Conservation (phyloP, 2,797 vertebrate species). For the Pseudochirops cupreus region DNA sequence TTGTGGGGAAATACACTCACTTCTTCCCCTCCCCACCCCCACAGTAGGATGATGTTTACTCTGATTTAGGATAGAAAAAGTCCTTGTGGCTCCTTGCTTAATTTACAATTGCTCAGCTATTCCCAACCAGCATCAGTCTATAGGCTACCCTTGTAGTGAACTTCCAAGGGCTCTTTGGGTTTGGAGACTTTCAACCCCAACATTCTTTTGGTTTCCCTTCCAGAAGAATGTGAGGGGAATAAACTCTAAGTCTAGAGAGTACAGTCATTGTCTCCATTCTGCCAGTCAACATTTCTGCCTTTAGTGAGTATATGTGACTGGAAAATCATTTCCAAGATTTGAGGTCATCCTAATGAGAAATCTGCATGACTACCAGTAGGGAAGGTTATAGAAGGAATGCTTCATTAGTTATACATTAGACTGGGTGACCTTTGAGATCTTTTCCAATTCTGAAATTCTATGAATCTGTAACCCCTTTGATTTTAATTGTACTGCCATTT, state of each 20-base stretch:
- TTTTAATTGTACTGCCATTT: too few relatives aligned
- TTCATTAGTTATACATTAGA: too few relatives aligned
- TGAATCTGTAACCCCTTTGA: too few relatives aligned
- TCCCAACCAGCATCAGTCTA: not conserved
- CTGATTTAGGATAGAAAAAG: not conserved
- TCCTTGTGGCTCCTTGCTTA: not conserved
- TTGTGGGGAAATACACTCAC: not conserved
- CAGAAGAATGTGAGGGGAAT: not conserved
- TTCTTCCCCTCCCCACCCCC: not conserved
- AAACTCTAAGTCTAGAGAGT: not conserved
- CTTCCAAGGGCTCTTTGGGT: not conserved
- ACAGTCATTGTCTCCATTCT: not conserved
- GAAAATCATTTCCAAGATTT: too few relatives aligned
- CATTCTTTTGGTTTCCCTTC: not conserved
- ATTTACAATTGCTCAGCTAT: not conserved
- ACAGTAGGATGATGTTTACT: not conserved
- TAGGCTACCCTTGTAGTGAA: not conserved
- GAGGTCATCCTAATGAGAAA: too few relatives aligned
- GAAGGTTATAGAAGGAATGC: too few relatives aligned
- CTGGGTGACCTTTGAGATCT: too few relatives aligned
- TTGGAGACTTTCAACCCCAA: not conserved
- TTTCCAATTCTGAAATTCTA: too few relatives aligned
- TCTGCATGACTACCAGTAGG: too few relatives aligned
- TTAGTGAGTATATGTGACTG: too few relatives aligned
- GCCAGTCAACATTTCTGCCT: not conserved